Percentiles rank a stretch among this genome's conserved stretches.
Evolutionary conservation across 2,888 invertebrate species (phyloP).

Genomic region (Eupeodes latifasciatus): DNA sequence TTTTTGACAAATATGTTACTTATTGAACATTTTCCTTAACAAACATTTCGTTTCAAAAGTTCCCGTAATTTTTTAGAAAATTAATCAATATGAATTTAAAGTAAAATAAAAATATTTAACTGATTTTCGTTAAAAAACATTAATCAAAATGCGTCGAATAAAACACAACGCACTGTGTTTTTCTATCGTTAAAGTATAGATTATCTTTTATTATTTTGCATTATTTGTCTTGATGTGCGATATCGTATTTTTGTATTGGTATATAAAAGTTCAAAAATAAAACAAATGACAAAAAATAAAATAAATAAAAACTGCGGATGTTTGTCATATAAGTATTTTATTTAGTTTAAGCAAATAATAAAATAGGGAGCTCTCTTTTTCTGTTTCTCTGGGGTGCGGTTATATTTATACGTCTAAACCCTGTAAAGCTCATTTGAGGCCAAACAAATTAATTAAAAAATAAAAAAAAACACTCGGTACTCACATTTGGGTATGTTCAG

Average conservation of each 20-base stretch:
- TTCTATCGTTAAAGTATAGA: background rate
- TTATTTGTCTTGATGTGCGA: background rate
- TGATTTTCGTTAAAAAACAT: background rate
- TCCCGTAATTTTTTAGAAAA: too few relatives aligned
- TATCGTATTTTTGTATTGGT: background rate
- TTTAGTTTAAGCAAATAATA: background rate
- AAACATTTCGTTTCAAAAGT: too few relatives aligned
- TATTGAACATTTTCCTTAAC: too few relatives aligned
- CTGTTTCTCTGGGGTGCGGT: conserved; percentile 22
- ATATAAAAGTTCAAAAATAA: conserved; percentile 21
- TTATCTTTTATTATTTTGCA: background rate
- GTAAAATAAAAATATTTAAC: too few relatives aligned
- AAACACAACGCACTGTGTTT: background rate
- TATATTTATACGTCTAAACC: conserved; percentile 15
- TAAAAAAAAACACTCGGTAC: background rate
- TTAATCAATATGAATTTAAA: too few relatives aligned
- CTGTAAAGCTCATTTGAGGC: background rate
- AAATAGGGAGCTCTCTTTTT: conserved; percentile 8
- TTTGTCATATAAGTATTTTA: conserved; percentile 24
- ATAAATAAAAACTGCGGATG: background rate
- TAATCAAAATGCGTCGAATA: background rate
- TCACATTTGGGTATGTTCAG: background rate
- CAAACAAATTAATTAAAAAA: conserved; percentile 5
- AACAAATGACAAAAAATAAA: background rate
- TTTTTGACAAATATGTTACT: too few relatives aligned